Evolutionary conservation across 2,888 invertebrate genomes (phyloP), one percentile per base, ranked within the genome.

Genomic region (Scaptomyza reducta): DNA sequence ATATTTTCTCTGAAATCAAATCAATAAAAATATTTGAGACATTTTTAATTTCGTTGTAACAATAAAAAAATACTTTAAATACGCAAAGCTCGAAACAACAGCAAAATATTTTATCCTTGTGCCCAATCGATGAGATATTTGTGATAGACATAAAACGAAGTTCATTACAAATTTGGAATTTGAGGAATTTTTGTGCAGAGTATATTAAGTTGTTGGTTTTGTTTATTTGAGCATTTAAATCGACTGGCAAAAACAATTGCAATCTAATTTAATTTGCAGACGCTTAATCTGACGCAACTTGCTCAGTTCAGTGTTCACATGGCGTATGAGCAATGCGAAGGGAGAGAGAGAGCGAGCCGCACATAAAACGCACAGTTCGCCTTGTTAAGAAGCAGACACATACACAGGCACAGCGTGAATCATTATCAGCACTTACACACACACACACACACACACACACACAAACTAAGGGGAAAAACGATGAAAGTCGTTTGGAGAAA

Each of bases 371-470:
- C 79, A 79, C 74, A 74, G 70, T 54, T 70, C 42, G 31, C 46
- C 60, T 74, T 74, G 73, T 73, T 74, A 55, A 62, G 25, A 35
- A 29, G 42, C 51, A 42, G 22, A 29, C 63, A 55, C n/a, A 33
- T 61, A 66, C 41, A 54, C 29, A 46, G 66, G 69, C 42, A 56
- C 25, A 41, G 35, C 33, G 56, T 42, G 67, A 77, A 87, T 87
- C 84, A 82, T 82, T 82, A 87, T 87, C 84, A 86, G 77, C 86
- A 82, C 83, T 73, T 65, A 67, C 59, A 66, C 65, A 61, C 42
- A 33, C 65, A 65, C 41, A 22, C n/a, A 40, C 22, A 45, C 5
- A 16, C 16, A 16, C 10, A 41, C 1, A 61, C 2, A 22, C 22
- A 22, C 22, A 22, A 22, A 22, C 4, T 27, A 27, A 27, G 7